Evolutionary conservation across 2,113 vertebrate species (phyloP).

Genomic region (Saimiri boliviensis): DNA sequence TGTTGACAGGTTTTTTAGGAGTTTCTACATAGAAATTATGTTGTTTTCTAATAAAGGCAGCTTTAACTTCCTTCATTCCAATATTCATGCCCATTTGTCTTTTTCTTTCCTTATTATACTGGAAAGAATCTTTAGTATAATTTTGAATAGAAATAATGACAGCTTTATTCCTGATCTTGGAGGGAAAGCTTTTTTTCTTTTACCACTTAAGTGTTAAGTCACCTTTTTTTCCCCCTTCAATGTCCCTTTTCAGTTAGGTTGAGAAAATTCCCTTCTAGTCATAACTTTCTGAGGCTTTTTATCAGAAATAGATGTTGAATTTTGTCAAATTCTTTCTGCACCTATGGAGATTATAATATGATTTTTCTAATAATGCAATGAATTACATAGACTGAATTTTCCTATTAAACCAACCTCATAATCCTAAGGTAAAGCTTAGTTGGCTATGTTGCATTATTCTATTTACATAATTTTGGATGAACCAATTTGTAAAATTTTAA

Average conservation of each 20-base stretch:
- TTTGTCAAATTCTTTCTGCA: background rate
- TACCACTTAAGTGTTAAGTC: background rate
- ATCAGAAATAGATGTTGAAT: background rate
- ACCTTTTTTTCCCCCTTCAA: background rate
- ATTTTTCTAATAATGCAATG: background rate
- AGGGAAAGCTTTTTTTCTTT: background rate
- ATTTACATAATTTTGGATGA: background rate
- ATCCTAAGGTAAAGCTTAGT: background rate
- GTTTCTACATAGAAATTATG: background rate
- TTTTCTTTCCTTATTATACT: background rate
- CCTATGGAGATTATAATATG: background rate
- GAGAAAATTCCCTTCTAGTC: background rate
- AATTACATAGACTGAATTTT: background rate
- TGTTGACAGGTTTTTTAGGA: background rate
- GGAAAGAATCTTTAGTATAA: background rate
- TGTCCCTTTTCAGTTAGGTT: background rate
- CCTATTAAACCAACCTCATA: background rate
- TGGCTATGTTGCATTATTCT: background rate
- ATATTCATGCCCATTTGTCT: background rate
- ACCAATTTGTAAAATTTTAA: background rate
- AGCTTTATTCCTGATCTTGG: background rate
- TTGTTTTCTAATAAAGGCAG: background rate
- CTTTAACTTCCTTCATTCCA: background rate
- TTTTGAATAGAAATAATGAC: background rate
- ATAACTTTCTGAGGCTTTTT: background rate